These are phyloP conservation scores for Gorilla gorilla DNA, from an alignment of 2,113 vertebrate species.

Conservation along the genomic window DNA sequence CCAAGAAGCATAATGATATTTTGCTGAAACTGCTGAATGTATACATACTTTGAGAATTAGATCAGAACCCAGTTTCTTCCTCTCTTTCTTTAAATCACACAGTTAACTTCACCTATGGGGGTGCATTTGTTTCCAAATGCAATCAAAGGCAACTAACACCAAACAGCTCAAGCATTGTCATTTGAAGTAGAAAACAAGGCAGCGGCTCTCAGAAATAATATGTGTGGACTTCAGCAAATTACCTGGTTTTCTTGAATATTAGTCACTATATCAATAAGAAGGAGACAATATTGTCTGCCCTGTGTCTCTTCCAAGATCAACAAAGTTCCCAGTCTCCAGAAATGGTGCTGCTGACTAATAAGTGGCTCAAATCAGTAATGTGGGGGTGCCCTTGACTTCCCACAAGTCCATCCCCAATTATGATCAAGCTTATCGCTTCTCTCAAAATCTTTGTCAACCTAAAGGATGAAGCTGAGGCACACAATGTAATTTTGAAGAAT, in stretches of 20 bases:
- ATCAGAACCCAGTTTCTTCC: background rate
- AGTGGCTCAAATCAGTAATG: background rate
- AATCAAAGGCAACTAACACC: background rate
- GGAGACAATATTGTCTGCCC: background rate
- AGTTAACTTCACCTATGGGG: background rate
- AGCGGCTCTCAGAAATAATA: background rate
- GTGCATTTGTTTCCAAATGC: background rate
- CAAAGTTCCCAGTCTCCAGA: background rate
- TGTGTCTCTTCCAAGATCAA: background rate
- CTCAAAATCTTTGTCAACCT: background rate
- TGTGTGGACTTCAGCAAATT: background rate
- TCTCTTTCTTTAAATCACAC: background rate
- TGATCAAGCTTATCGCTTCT: background rate
- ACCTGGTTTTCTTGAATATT: background rate
- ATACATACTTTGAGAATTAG: background rate
- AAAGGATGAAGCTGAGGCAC: background rate
- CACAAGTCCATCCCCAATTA: background rate
- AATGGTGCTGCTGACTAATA: background rate
- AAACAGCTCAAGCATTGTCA: background rate
- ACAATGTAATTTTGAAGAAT: background rate
- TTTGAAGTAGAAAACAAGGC: background rate
- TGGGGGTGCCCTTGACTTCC: background rate
- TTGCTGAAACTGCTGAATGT: background rate
- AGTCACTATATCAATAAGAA: background rate
- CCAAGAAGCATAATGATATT: slow-evolving; percentile 1